Evolutionary conservation across 2,113 vertebrate genomes (phyloP).

Genomic region (Telmatochromis brichardi): DNA sequence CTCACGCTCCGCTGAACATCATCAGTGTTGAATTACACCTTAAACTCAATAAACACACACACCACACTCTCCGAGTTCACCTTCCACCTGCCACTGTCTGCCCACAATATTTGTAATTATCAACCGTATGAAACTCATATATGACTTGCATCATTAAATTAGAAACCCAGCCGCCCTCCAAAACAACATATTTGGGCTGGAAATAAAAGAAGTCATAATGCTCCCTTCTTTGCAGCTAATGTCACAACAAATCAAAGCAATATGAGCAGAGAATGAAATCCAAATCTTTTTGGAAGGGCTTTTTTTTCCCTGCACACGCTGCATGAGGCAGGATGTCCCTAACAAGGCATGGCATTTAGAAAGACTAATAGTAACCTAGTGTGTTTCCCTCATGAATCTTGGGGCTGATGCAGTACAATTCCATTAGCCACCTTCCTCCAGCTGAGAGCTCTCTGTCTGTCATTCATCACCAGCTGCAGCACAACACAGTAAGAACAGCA

Average conservation of each 20-base stretch:
- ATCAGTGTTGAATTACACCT: constrained; percentile 45
- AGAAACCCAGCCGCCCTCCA: background rate
- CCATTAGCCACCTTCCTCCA: constrained; percentile 60
- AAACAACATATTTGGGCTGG: background rate
- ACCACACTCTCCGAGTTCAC: background rate
- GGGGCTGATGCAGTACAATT: constrained; percentile 46
- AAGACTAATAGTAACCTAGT: constrained; percentile 47
- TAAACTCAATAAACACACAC: constrained; percentile 26
- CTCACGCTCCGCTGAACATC: constrained; percentile 46
- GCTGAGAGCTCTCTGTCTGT: constrained; percentile 54
- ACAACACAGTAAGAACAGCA: constrained; percentile 35
- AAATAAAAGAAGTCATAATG: background rate
- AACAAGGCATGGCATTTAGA: constrained; percentile 55
- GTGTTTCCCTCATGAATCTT: constrained; percentile 40
- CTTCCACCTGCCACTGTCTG: background rate
- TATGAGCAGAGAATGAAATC: background rate
- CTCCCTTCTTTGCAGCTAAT: background rate
- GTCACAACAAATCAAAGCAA: constrained; percentile 15
- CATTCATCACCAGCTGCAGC: constrained; percentile 65
- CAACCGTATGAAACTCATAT: constrained; percentile 15
- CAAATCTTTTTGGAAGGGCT: constrained; percentile 1
- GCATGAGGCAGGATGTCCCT: constrained; percentile 39
- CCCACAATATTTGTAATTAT: constrained; percentile 12
- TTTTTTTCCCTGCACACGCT: background rate
- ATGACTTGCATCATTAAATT: background rate